Evolutionary conservation across 2,888 invertebrate species (phyloP).

Genomic region (Caenorhabditis macrosperma): DNA sequence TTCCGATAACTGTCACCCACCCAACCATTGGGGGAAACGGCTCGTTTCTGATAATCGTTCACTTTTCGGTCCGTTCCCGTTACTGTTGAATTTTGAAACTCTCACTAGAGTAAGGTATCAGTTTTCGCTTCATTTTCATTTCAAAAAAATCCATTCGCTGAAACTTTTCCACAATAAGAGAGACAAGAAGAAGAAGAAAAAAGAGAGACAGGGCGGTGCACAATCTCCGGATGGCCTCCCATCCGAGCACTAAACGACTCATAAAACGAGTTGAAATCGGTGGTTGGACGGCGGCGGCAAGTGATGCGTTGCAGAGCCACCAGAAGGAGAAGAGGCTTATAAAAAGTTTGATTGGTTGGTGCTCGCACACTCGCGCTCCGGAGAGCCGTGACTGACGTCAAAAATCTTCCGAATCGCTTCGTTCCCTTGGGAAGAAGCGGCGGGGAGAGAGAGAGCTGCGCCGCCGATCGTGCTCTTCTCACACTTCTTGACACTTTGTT

Average conservation of each 20-base stretch:
- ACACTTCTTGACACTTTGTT: slow-evolving; percentile 56
- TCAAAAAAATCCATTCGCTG: no score
- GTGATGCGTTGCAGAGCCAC: slow-evolving; percentile 33
- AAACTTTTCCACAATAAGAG: neutral
- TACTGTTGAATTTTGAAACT: no score
- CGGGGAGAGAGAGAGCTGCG: no score
- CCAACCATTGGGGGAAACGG: no score
- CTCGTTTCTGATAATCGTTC: no score
- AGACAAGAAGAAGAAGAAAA: neutral
- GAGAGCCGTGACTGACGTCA: slow-evolving; percentile 49
- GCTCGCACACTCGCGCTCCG: slow-evolving; percentile 16
- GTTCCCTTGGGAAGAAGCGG: slow-evolving; percentile 35
- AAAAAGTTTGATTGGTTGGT: slow-evolving; percentile 61
- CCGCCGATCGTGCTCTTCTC: slow-evolving; percentile 3
- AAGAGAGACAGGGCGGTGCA: slow-evolving; percentile 1
- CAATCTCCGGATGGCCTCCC: slow-evolving; percentile 11
- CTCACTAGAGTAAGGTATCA: no score
- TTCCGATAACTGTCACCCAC: no score
- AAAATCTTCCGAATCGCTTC: slow-evolving; percentile 53
- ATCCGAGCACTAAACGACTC: slow-evolving; percentile 48
- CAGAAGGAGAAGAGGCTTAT: slow-evolving; percentile 35
- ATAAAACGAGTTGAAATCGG: slow-evolving; percentile 51
- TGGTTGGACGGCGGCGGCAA: slow-evolving; percentile 9
- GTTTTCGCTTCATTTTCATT: no score
- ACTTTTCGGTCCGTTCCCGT: no score